Evolutionary conservation across 2,888 invertebrate species (phyloP), one percentile per base, ranked within the genome.

Genomic region (Deilephila porcellus): DNA sequence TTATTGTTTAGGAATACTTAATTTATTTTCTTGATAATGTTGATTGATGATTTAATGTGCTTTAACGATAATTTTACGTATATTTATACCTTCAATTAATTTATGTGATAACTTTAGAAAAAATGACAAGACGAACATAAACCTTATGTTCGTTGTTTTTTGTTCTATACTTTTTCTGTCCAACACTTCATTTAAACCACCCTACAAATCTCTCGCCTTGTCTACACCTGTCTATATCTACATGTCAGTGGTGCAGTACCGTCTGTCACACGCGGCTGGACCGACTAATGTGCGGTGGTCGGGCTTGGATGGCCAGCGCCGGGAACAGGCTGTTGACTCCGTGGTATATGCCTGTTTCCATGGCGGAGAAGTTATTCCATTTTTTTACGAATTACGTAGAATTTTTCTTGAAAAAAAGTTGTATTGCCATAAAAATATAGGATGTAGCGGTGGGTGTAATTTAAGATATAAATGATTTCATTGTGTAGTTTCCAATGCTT

Each of bases 251-350:
- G 78, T 78, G 76, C 78, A 74, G 83, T 93, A 93, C 92, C 83
- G 88, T 80, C 85, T 85, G 91, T 92, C 86, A 90, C 91, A 91
- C 86, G 82, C 80, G 88, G 92, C 89, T 89, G 90, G 80, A 4
- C 79, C 83, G 76, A 59, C 79, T 94, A 93, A 94, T 92, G 87
- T 87, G 89, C 81, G 76, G 79, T 83, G 84, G 84, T 87, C 84
- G 82, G 79, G 89, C 85, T 88, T 84, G 87, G 85, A 83, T 89
- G 90, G 77, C 83, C 89, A 83, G 81, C 77, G 79, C 77, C 76
- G 80, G 80, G 83, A 82, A 75, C 77, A 80, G 85, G 86, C 80
- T 85, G 83, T 86, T 87, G 88, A 88, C 67, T 67, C 67, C 64
- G 80, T 80, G 71, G 4, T 70, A 56, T 71, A 60, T 71, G 60